Conservation (phyloP, 2,113 vertebrate species). For the Sula dactylatra region DNA sequence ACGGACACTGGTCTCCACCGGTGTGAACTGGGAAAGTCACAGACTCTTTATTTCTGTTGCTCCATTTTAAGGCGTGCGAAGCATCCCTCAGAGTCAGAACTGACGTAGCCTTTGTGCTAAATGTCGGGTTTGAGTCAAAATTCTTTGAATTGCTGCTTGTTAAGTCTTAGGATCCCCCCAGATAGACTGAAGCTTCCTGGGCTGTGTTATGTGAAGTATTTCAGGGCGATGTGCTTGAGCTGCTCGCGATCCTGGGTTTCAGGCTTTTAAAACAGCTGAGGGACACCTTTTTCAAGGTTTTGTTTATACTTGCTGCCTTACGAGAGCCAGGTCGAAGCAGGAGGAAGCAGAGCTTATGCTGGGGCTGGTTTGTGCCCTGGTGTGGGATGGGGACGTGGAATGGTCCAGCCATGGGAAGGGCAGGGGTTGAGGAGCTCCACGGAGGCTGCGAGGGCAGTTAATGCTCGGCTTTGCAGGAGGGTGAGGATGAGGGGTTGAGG, state of each 20-base stretch:
- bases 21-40: accelerated
- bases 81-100: accelerated
- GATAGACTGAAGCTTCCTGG: not conserved
- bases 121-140: accelerated
- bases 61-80: accelerated
- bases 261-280: not conserved
- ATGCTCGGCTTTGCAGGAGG: accelerated
- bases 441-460: accelerated
- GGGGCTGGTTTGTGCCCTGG: not conserved
- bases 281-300: accelerated
- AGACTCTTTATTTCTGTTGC: accelerated
- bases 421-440: not conserved
- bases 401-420: accelerated
- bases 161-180: accelerated
- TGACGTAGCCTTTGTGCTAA: accelerated
- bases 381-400: accelerated
- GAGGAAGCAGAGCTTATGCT: not conserved
- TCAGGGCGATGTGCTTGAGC: not conserved
- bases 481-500: not conserved
- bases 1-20: accelerated
- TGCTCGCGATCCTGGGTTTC: not conserved
- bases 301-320: accelerated
- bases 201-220: accelerated
- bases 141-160: accelerated
- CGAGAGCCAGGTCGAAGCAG: accelerated